These are phyloP conservation scores for Danio tinwini DNA, from an alignment of 2,797 vertebrate species.

Conservation along the genomic window DNA sequence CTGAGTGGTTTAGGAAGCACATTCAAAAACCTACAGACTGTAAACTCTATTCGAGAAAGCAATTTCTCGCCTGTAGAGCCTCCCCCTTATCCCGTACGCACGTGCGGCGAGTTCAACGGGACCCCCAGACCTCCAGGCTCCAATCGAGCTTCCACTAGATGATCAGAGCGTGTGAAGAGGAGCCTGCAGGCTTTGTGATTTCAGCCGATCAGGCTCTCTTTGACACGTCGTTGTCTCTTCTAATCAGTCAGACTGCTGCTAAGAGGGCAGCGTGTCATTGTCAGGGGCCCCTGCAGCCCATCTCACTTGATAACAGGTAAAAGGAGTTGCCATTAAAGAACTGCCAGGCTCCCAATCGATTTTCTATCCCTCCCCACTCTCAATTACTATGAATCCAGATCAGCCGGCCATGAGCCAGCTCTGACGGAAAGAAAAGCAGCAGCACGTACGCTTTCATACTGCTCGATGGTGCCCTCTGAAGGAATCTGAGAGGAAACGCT, in stretches of 20 bases:
- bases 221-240: conserved; percentile 50
- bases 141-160: conserved; percentile 36
- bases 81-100: conserved; percentile 41
- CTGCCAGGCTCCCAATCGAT: conserved; percentile 62
- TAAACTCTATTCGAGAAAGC: conserved; percentile 61
- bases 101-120: conserved; percentile 13
- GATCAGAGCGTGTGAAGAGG: conserved; percentile 33
- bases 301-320: conserved; percentile 64
- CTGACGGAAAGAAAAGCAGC: conserved; percentile 59
- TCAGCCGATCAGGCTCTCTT: conserved; percentile 42
- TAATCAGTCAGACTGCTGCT: conserved; percentile 53
- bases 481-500: conserved; percentile 22
- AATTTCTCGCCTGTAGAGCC: conserved; percentile 61
- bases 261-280: conserved; percentile 61
- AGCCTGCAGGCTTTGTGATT: conserved; percentile 53
- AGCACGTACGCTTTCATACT: background rate
- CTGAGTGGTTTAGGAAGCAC: conserved; percentile 59
- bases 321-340: conserved; percentile 63
- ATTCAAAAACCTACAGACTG: conserved; percentile 59
- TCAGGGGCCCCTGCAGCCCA: conserved; percentile 56
- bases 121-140: conserved; percentile 25
- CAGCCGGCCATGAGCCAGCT: conserved; percentile 53
- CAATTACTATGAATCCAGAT: conserved; percentile 63
- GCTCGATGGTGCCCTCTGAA: conserved; percentile 45
- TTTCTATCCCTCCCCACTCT: conserved; percentile 61